Evolutionary conservation across 2,888 invertebrate genomes (phyloP), one percentile per base, ranked within the genome.

Genomic region (Cephus rjabovi): DNA sequence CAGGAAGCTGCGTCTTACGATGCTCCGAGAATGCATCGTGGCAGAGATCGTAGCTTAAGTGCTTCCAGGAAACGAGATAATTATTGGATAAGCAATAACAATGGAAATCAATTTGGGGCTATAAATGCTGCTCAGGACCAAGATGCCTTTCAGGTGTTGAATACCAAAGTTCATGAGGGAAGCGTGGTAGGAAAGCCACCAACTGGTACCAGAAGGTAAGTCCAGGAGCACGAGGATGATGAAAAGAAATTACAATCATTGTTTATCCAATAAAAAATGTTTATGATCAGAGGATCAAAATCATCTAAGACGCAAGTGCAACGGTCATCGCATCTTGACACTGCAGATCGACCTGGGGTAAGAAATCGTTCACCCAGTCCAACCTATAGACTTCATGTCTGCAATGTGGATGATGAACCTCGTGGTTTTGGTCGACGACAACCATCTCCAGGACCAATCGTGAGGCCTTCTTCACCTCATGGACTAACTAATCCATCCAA

Each of bases 341-440:
- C 81, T 31, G 76, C 79, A 73, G 86, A 86, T 74, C 84, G 82
- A 40, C 80, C 83, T 6, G 70, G 75, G 30, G 70, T 83, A 34
- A 86, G 92, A 87, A 86, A 90, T 86, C 83, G 92, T 89, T 89
- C 93, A 84, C 87, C 91, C 87, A 88, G 92, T 89, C 86, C 92
- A 23, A 87, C 89, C 15, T 92, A 91, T 81, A 89, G 91, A 34
- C 87, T 92, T 31, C 92, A 92, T 76, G 91, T 92, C 4, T 89
- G 87, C 34, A 90, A 91, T 75, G 91, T 90, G 12, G 92, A 92
- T 80, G 90, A 90, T 37, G 89, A 91, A 74, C 85, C 87, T 0
- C 86, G 86, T 71, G 89, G 89, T 23, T 90, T 89, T 75, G 82
- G 77, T n/a, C 81, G 80, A 34, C 74, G 81, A 71, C 81, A 81